phyloP scores from a whole-genome alignment of 2,113 vertebrate species.

The Petaurus breviceps region DNA sequence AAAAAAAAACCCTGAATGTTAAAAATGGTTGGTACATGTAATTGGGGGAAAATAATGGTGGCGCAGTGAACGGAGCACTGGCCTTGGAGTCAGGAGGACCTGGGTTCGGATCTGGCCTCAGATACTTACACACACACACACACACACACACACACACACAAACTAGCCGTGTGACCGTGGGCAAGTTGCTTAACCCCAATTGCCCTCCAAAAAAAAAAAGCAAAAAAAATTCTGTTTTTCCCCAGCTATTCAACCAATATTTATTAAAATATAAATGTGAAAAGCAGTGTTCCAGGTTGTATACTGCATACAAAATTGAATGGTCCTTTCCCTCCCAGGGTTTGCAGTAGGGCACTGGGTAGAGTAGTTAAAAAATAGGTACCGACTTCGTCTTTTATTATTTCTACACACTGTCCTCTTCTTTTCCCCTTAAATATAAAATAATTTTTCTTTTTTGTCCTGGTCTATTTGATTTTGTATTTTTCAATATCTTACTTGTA shows the following conservation, averaged over 20 bases:
- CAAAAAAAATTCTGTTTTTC: not conserved
- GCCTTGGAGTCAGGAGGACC: too few species aligned
- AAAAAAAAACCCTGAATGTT: not conserved
- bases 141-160: too few species aligned
- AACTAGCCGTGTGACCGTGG: too few species aligned
- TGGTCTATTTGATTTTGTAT: conserved; percentile 53
- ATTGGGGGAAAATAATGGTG: too few species aligned
- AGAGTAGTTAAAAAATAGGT: not conserved
- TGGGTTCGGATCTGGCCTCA: too few species aligned
- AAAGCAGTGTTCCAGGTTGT: not conserved
- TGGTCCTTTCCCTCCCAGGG: not conserved
- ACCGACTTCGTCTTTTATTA: not conserved
- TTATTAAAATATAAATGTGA: not conserved
- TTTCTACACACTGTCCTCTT: not conserved
- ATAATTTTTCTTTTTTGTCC: conserved; percentile 64
- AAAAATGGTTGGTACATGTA: not conserved
- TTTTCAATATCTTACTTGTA: conserved; percentile 66
- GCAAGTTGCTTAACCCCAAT: too few species aligned
- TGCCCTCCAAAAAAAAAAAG: too few species aligned
- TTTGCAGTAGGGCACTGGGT: not conserved
- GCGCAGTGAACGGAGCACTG: too few species aligned
- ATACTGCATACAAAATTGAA: not conserved
- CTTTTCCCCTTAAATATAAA: conserved; percentile 53
- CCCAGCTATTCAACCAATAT: not conserved
- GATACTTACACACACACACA: too few species aligned